phyloP scores from a whole-genome alignment of 2,113 vertebrate genomes.

The Oryzias javanicus region DNA sequence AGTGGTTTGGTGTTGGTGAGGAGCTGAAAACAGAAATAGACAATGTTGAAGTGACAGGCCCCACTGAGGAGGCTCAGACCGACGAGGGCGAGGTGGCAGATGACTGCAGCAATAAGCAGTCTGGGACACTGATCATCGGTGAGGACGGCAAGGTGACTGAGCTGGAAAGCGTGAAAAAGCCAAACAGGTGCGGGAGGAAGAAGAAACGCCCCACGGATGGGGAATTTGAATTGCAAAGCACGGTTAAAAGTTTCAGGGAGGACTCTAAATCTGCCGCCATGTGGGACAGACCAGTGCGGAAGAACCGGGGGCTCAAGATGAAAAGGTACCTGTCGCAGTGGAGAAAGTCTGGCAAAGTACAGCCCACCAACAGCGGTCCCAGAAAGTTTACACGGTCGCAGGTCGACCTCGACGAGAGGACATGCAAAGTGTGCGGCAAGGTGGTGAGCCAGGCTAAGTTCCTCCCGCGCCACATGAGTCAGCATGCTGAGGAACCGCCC shows the following conservation, averaged over 20 bases:
- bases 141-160: slow-evolving; percentile 62
- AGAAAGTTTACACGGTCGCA: slow-evolving; percentile 18
- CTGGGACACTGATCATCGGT: slow-evolving; percentile 57
- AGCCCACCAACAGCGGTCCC: slow-evolving; percentile 6
- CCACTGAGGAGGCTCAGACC: slow-evolving; percentile 6
- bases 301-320: slow-evolving; percentile 71
- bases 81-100: slow-evolving; percentile 28
- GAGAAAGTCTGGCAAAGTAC: slow-evolving; percentile 44
- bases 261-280: slow-evolving; percentile 21
- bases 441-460: slow-evolving; percentile 50
- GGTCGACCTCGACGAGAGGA: slow-evolving; percentile 49
- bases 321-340: slow-evolving; percentile 66
- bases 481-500: slow-evolving; percentile 45
- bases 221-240: slow-evolving; percentile 31
- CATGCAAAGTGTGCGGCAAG: slow-evolving; percentile 58
- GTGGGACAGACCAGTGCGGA: slow-evolving; percentile 57
- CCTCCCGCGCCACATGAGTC: slow-evolving; percentile 58
- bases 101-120: slow-evolving; percentile 2
- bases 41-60: slow-evolving; percentile 16
- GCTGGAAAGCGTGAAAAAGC: slow-evolving; percentile 41
- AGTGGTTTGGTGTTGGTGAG: slow-evolving; percentile 43
- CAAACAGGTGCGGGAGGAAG: slow-evolving; percentile 45
- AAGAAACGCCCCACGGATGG: slow-evolving; percentile 44
- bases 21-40: slow-evolving; percentile 56
- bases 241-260: not conserved